phyloP scores from a whole-genome alignment of 2,888 invertebrate genomes.

The Eugnorisma glareosa region DNA sequence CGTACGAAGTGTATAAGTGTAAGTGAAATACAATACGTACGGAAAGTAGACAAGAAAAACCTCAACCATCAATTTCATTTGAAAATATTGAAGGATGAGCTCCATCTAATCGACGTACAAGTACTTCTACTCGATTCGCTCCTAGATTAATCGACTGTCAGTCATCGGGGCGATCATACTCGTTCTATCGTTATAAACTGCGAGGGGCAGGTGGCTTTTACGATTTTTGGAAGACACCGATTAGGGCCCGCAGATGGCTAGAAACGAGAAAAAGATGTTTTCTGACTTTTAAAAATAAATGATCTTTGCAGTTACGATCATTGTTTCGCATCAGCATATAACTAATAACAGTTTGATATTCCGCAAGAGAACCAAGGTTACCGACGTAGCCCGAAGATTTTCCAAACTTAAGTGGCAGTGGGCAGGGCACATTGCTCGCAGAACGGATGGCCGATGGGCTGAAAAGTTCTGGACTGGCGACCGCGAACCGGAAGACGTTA shows the following conservation, averaged over 20 bases:
- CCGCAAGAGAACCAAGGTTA: no score
- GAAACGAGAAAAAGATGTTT: background rate
- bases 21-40: background rate
- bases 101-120: slow-evolving; percentile 22
- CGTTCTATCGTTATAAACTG: slow-evolving; percentile 45
- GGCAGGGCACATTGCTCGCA: no score
- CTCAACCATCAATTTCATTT: background rate
- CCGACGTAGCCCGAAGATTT: no score
- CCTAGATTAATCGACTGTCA: slow-evolving; percentile 54
- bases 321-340: background rate
- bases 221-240: slow-evolving; percentile 10
- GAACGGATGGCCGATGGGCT: no score
- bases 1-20: background rate
- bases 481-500: no score
- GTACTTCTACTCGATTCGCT: slow-evolving; percentile 33
- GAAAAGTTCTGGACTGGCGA: no score
- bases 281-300: background rate
- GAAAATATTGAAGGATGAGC: slow-evolving; percentile 6
- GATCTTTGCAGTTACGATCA: background rate
- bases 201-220: slow-evolving; percentile 33
- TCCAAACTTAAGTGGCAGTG: no score
- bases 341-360: background rate
- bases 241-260: background rate
- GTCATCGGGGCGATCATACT: slow-evolving; percentile 48
- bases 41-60: background rate